These are phyloP conservation scores for Deladenus siricidicola DNA, from an alignment of 2,888 invertebrate genomes.

Conservation along the genomic window DNA sequence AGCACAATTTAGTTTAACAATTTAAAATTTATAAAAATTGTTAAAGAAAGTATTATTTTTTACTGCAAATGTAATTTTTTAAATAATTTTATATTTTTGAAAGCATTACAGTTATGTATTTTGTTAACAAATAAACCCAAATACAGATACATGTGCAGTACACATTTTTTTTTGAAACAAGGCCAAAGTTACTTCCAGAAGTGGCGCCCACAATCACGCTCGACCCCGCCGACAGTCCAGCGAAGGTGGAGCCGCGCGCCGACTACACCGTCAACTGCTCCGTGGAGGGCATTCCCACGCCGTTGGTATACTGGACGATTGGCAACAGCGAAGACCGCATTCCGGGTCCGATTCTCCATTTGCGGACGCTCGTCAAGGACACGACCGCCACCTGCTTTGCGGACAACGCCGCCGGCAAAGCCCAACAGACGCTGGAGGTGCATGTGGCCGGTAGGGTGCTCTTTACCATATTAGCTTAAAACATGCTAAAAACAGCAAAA, in stretches of 20 bases:
- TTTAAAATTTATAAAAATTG: not conserved
- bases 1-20: not conserved
- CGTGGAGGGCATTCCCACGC: slow-evolving; percentile 41
- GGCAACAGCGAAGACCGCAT: slow-evolving; percentile 25
- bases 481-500: not conserved
- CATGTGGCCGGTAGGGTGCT: slow-evolving; percentile 28
- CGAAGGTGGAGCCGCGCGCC: slow-evolving; percentile 37
- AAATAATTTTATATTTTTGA: no score
- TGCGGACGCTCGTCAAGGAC: slow-evolving; percentile 33
- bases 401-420: slow-evolving; percentile 49
- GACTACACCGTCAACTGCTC: slow-evolving; percentile 27
- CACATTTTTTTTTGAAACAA: no score
- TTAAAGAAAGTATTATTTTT: no score
- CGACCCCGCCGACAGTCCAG: slow-evolving; percentile 35
- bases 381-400: slow-evolving; percentile 45
- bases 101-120: no score
- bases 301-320: slow-evolving; percentile 32
- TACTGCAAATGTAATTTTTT: no score
- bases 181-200: slow-evolving; percentile 25
- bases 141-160: no score
- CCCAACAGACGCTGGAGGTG: slow-evolving; percentile 38
- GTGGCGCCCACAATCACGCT: slow-evolving; percentile 43
- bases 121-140: no score
- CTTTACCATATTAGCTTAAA: not conserved
- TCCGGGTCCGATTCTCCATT: slow-evolving; percentile 24